phyloP scores from a whole-genome alignment of 2,113 vertebrate species.

The Leptobrachium ailaonicum region DNA sequence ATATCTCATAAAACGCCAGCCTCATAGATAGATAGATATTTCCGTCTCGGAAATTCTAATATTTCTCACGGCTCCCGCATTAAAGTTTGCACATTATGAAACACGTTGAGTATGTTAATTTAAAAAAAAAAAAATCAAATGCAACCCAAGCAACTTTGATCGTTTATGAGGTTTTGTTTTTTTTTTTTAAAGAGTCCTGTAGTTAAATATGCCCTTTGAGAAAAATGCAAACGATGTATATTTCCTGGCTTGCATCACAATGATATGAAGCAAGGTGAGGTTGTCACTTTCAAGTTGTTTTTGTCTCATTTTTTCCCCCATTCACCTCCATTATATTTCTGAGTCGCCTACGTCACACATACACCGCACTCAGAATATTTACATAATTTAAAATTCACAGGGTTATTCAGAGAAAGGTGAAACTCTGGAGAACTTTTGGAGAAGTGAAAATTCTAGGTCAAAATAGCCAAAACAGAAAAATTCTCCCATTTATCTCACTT shows the following conservation, averaged over 20 bases:
- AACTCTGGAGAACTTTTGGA: no score
- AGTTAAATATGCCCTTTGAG: slow-evolving; percentile 21
- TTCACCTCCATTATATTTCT: slow-evolving; percentile 5
- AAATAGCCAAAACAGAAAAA: no score
- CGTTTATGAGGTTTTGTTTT: not conserved
- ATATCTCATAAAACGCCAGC: not conserved
- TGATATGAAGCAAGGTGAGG: slow-evolving; percentile 1
- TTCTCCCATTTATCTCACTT: no score
- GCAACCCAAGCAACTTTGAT: slow-evolving; percentile 17
- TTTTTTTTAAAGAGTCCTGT: not conserved
- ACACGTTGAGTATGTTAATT: not conserved
- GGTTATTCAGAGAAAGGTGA: no score
- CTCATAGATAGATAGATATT: not conserved
- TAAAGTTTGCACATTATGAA: not conserved
- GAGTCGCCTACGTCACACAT: not conserved
- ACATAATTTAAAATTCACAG: no score
- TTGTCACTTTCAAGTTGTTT: not conserved
- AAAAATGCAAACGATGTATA: not conserved
- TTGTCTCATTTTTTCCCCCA: not conserved
- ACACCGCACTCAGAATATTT: no score
- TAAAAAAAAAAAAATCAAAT: not conserved
- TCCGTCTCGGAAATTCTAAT: slow-evolving; percentile 1
- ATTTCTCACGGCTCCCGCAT: not conserved
- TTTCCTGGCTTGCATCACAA: slow-evolving; percentile 5
- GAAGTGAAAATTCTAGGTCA: no score